Percentiles rank a stretch among this genome's conserved stretches.
phyloP scores from a whole-genome alignment of 2,113 vertebrate genomes.

The Gymnobelideus leadbeateri region DNA sequence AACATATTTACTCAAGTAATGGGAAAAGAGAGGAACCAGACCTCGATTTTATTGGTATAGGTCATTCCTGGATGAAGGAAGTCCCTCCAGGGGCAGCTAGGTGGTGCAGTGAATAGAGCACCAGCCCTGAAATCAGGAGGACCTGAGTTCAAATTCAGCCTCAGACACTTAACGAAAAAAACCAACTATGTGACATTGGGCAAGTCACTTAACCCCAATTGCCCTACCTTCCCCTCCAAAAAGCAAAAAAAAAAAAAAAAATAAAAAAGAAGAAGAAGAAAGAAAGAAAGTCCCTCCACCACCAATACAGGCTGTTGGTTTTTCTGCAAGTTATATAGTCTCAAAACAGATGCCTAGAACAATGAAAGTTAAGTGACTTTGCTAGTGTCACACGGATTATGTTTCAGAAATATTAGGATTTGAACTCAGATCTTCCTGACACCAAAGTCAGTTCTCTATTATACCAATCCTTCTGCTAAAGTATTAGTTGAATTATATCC shows the following conservation, averaged over 20 bases:
- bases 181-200: no score
- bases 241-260: no score
- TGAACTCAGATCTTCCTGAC: background rate
- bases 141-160: no score
- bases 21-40: background rate
- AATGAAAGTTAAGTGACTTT: background rate
- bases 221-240: no score
- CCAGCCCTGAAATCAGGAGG: no score
- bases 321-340: background rate
- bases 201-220: no score
- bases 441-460: background rate
- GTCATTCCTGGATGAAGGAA: background rate
- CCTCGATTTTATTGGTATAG: background rate
- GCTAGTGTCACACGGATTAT: background rate
- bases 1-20: slow-evolving; percentile 69
- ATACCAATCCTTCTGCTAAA: background rate
- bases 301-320: background rate
- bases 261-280: no score
- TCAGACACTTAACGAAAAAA: no score
- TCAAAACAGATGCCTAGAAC: background rate
- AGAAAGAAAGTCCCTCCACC: background rate
- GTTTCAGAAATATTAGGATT: background rate
- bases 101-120: no score
- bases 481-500: background rate
- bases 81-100: no score